phyloP scores from a whole-genome alignment of 2,797 vertebrate genomes.

The Scarus forsteni region DNA sequence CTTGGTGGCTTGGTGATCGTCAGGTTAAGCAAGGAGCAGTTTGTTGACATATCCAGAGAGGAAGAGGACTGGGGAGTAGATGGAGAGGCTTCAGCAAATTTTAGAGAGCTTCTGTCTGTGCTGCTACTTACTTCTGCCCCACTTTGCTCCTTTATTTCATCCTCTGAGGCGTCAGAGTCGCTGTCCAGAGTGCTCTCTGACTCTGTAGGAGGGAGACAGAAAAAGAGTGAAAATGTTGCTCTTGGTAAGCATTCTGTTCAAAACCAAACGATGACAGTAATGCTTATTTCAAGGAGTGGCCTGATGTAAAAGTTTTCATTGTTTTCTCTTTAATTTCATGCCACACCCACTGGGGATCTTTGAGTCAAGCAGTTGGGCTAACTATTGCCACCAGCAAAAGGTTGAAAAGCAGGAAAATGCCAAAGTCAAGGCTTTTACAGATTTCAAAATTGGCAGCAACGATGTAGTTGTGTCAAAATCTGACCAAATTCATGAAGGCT shows the following conservation, averaged over 20 bases:
- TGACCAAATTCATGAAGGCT: too few species aligned
- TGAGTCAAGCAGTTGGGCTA: too few species aligned
- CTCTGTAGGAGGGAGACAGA: constrained; percentile 78
- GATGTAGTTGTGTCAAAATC: too few species aligned
- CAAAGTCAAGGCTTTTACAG: too few species aligned
- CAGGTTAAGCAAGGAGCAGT: constrained; percentile 86
- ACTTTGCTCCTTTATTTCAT: constrained; percentile 88
- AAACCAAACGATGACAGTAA: constrained; percentile 15
- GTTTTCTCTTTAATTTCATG: background rate
- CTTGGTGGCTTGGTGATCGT: constrained; percentile 85
- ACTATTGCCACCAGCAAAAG: too few species aligned
- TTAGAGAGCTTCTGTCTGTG: constrained; percentile 84
- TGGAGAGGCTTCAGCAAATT: constrained; percentile 80
- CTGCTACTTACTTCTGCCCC: constrained; percentile 90
- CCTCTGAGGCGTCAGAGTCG: constrained; percentile 91
- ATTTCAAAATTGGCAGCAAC: too few species aligned
- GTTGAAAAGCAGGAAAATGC: too few species aligned
- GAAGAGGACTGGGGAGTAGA: constrained; percentile 84
- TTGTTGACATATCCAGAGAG: constrained; percentile 71
- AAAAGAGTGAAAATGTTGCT: constrained; percentile 23
- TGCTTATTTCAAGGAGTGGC: constrained; percentile 14
- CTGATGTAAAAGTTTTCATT: background rate
- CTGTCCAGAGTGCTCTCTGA: constrained; percentile 94
- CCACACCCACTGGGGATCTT: background rate
- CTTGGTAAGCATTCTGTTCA: constrained; percentile 43